Evolutionary conservation across 2,797 vertebrate species (phyloP), one percentile per base, ranked within the genome.

Genomic region (Anisognathus igniventris): DNA sequence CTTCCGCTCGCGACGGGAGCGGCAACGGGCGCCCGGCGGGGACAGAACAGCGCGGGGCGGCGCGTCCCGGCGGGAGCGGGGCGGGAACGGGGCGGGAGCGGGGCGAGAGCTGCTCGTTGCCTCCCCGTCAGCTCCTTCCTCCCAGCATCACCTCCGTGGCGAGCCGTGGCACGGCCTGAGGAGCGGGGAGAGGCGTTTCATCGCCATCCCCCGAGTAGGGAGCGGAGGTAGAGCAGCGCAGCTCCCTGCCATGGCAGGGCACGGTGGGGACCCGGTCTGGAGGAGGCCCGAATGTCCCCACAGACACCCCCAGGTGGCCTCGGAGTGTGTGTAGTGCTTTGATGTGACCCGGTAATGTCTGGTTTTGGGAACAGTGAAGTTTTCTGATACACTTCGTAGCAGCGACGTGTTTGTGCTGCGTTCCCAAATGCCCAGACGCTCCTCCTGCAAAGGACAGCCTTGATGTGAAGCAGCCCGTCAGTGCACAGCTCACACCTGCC

Each of bases 91-190:
- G 68, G 68, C 61, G 70, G 51, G 40, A 77, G 21, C 11, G 47
- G 24, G 48, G 30, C 35, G 12, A 3, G 44, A 4, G 31, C 28
- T 8, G 6, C 33, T 20, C 9, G 1, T 2, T 10, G 21, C 54
- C 9, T 39, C 22, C 20, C 7, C 27, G 2, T 31, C n/a, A 0
- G 2, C 9, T 22, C 7, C 4, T 4, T 31, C 28, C 20, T 1
- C 9, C 58, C 8, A 1, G 4, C 56, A 6, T 56, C 39, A 8
- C 17, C 33, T 14, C 30, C 2, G 1, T 4, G 22, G 28, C 97
- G n/a, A 98, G 18, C 5, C 2, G 30, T 45, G 6, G 40, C 18
- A 7, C 27, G 35, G 35, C 40, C 23, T 42, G 31, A 5, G 62
- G 35, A 62, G 37, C 17, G 2, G 20, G 25, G 25, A 58, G 37